These are phyloP conservation scores for Apotomis turbidana DNA, from an alignment of 2,888 invertebrate species.

Conservation along the genomic window DNA sequence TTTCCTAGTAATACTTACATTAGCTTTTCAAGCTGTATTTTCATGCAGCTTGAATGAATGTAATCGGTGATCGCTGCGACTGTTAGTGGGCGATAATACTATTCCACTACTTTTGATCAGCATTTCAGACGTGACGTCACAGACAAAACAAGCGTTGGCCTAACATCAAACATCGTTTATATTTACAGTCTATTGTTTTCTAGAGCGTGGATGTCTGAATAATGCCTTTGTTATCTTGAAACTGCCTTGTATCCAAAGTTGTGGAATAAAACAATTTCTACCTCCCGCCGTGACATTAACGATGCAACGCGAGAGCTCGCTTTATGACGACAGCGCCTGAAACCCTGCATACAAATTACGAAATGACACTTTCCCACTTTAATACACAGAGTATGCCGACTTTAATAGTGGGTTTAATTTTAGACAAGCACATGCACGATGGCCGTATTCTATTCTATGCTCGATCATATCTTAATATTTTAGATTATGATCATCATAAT, in stretches of 20 bases:
- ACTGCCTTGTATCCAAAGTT: slow-evolving; percentile 48
- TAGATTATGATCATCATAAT: too few relatives aligned
- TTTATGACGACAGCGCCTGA: slow-evolving; percentile 66
- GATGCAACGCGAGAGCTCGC: slow-evolving; percentile 67
- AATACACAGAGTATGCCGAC: slow-evolving; percentile 59
- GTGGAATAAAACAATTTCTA: slow-evolving; percentile 63
- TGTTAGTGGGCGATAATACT: neutral
- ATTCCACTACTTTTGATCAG: slow-evolving; percentile 17
- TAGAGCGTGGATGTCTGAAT: slow-evolving; percentile 21
- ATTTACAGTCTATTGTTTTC: slow-evolving; percentile 33
- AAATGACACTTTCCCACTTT: slow-evolving; percentile 68
- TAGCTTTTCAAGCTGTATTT: too few relatives aligned
- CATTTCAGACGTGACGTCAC: slow-evolving; percentile 21
- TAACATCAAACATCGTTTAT: slow-evolving; percentile 22
- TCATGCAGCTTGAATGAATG: too few relatives aligned
- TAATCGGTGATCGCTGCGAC: neutral
- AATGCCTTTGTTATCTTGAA: slow-evolving; percentile 35
- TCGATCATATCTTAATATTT: neutral
- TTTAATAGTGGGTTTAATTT: slow-evolving; percentile 23
- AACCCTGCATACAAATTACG: slow-evolving; percentile 72
- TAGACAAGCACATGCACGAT: neutral
- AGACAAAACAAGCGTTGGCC: slow-evolving; percentile 13
- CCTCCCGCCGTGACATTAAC: slow-evolving; percentile 56
- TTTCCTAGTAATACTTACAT: too few relatives aligned
- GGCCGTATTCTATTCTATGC: neutral